A percentile compares a stretch with the other conserved stretches of the same genome.
These are phyloP conservation scores for Lemur catta DNA, from an alignment of 2,797 vertebrate species.

Conservation along the genomic window DNA sequence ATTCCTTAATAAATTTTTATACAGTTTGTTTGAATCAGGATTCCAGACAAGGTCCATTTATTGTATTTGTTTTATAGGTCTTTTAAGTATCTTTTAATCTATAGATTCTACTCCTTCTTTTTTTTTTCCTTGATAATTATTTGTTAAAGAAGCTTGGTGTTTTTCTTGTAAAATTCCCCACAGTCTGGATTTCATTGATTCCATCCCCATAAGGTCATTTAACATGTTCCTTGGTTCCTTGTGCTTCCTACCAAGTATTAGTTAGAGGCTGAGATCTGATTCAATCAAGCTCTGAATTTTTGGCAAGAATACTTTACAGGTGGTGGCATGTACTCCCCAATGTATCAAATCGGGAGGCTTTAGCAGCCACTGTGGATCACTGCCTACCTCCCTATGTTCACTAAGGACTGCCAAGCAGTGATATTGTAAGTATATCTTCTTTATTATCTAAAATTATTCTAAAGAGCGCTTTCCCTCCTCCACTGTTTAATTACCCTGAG, in stretches of 20 bases:
- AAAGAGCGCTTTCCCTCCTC: neutral
- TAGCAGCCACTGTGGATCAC: neutral
- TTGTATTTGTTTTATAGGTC: neutral
- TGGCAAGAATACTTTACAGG: neutral
- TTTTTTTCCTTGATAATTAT: neutral
- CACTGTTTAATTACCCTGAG: neutral
- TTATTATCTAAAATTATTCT: neutral
- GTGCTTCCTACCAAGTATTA: neutral
- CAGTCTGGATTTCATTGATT: neutral
- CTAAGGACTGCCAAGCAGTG: neutral
- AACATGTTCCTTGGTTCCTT: neutral
- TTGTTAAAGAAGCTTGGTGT: neutral
- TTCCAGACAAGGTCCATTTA: neutral
- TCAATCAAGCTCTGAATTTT: neutral
- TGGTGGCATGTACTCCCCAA: neutral
- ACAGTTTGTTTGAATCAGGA: neutral
- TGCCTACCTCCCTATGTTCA: neutral
- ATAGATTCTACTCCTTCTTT: neutral
- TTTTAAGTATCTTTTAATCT: neutral
- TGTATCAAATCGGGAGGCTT: neutral
- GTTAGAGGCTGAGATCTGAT: neutral
- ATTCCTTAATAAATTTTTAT: neutral
- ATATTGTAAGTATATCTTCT: neutral
- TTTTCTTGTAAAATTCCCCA: constrained; percentile 3
- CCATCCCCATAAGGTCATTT: neutral